phyloP scores from a whole-genome alignment of 2,888 invertebrate genomes.

The Xestoiulus laeticollis region DNA sequence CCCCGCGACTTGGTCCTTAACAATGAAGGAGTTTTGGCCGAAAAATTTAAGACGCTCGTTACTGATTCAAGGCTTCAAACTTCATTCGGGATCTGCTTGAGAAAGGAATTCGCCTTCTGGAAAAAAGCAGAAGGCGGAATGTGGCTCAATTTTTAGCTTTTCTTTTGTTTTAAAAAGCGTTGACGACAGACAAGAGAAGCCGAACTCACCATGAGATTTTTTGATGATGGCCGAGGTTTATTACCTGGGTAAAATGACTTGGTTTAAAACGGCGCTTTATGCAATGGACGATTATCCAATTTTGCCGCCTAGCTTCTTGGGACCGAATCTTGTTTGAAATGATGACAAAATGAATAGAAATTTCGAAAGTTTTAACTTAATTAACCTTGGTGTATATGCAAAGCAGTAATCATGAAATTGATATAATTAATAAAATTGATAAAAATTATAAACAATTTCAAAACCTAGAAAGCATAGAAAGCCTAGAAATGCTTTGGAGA shows the following conservation, averaged over 20 bases:
- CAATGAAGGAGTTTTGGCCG: slow-evolving; percentile 46
- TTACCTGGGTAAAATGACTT: not conserved
- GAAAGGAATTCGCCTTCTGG: not conserved
- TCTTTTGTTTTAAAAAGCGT: not conserved
- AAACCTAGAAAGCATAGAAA: too few relatives aligned
- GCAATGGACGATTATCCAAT: not conserved
- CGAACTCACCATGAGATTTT: slow-evolving; percentile 27
- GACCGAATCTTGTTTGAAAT: not conserved
- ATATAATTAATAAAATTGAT: too few relatives aligned
- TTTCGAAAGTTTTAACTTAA: too few relatives aligned
- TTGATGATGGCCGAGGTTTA: not conserved
- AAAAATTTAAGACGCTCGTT: slow-evolving; percentile 11
- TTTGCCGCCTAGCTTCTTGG: not conserved
- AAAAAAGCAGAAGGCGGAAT: slow-evolving; percentile 2
- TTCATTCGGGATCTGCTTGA: not conserved
- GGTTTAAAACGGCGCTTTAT: not conserved
- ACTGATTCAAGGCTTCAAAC: not conserved
- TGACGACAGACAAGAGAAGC: not conserved
- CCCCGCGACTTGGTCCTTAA: slow-evolving; percentile 50
- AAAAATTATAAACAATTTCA: too few relatives aligned
- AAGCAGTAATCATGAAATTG: too few relatives aligned
- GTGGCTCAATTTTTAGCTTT: not conserved
- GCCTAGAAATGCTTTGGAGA: too few relatives aligned
- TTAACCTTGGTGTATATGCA: too few relatives aligned
- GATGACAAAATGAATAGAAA: too few relatives aligned